Evolutionary conservation across 2,888 invertebrate genomes (phyloP).

Genomic region (Phorcus lineatus): DNA sequence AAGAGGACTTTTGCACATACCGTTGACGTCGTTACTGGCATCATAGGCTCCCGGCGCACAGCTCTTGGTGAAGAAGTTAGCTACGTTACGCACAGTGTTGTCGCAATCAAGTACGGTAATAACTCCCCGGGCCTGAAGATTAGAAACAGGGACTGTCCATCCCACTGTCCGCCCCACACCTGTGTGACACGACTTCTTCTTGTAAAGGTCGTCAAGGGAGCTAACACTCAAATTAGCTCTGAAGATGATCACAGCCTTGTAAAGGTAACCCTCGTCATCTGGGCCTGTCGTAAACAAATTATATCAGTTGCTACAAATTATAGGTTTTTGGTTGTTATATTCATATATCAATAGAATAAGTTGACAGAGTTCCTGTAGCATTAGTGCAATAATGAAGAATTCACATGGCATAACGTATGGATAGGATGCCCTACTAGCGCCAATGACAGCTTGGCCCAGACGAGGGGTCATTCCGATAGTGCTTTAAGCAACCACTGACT

Average conservation of each 20-base stretch:
- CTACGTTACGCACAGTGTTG: slow-evolving; percentile 94
- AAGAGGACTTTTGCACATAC: slow-evolving; percentile 37
- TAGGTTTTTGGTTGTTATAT: not conserved
- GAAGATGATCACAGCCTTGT: slow-evolving; percentile 37
- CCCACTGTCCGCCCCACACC: slow-evolving; percentile 93
- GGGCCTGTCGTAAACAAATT: slow-evolving; percentile 7
- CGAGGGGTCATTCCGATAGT: too few species aligned
- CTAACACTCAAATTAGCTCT: slow-evolving; percentile 23
- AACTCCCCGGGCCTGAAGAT: slow-evolving; percentile 85
- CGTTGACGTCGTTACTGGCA: slow-evolving; percentile 87
- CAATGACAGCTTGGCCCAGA: too few species aligned
- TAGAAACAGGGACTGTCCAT: slow-evolving; percentile 92
- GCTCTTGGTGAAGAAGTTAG: slow-evolving; percentile 89
- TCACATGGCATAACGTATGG: too few species aligned
- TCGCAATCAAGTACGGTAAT: slow-evolving; percentile 88
- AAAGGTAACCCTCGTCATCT: slow-evolving; percentile 20
- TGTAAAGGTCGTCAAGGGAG: slow-evolving; percentile 12
- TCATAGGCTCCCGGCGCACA: slow-evolving; percentile 93
- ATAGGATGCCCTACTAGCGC: too few species aligned
- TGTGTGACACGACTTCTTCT: slow-evolving; percentile 42
- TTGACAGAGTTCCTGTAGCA: too few species aligned
- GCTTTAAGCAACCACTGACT: too few species aligned
- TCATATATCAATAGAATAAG: too few species aligned
- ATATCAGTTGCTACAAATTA: too few species aligned
- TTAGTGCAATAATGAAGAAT: too few species aligned